Evolutionary conservation across 1,140 invertebrate species (phyloP), one percentile per base, ranked within the genome.

Genomic region (Zaprionus nigranus): DNA sequence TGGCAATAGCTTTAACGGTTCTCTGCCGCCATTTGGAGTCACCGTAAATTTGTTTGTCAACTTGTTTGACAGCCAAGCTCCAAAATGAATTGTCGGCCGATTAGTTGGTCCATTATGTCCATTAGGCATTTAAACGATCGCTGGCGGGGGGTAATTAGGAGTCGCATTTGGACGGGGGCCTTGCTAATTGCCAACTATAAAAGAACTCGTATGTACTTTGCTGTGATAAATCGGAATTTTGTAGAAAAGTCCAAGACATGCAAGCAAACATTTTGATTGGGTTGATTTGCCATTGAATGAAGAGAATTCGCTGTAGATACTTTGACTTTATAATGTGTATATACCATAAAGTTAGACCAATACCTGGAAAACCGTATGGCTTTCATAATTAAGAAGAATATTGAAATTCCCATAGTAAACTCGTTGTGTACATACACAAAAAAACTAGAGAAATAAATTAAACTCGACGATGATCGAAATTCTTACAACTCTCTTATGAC

Each of bases 401-500:
- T 46, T 57, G n/a, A 13, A 24, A 83, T 83, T 67, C 59, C 59
- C 57, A 54, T 38, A 54, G 64, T 28, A 67, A 67, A 54, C 66
- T 43, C 12, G 64, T 64, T 46, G 26, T 46, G 62, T 54, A 46
- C 56, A 68, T 64, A 79, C 63, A 62, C 15, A 57, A 51, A 64
- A 64, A 56, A 60, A 5, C 1, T 12, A 34, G 34, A 46, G 9
- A 38, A 58, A 34, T 34, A 36, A 36, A 22, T 51, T 36, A 12
- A 26, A 30, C 26, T 28, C 6, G 26, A 56, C 43, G 40, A 12
- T 34, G 15, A 51, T 43, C 17, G 28, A 69, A 67, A 83, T 87
- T 76, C 84, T 75, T 60, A 90, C 81, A 88, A 88, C 84, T 88
- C 84, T 88, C 84, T 88, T 88, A 90, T 87, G 83, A 82, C 79